Conservation (phyloP, 2,888 invertebrate genomes). For the Nemotelus nigrinus region DNA sequence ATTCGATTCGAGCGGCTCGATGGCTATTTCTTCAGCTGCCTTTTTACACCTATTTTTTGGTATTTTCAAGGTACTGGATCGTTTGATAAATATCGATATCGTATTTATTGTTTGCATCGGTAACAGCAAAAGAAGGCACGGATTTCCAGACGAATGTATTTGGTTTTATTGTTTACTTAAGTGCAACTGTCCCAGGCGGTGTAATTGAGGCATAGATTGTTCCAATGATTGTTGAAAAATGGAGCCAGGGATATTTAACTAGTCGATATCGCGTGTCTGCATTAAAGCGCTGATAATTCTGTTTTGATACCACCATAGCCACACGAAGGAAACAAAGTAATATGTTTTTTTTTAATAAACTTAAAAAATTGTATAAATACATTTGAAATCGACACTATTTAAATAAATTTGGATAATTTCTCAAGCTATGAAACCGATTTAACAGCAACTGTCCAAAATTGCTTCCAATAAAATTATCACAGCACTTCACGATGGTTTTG, state of each 20-base stretch:
- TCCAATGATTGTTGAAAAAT: neutral
- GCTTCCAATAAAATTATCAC: too few species aligned
- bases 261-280: neutral
- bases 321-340: too few species aligned
- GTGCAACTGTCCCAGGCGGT: slow-evolving; percentile 24
- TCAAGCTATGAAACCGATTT: too few species aligned
- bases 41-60: slow-evolving; percentile 26
- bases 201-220: neutral
- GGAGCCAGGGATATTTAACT: neutral
- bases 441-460: too few species aligned
- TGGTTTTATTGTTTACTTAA: slow-evolving; percentile 20
- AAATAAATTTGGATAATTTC: too few species aligned
- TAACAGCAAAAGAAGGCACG: slow-evolving; percentile 14
- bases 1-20: neutral
- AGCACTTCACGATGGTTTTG: too few species aligned
- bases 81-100: slow-evolving; percentile 12
- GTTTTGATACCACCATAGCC: too few species aligned
- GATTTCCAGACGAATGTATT: slow-evolving; percentile 29
- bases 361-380: too few species aligned
- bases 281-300: too few species aligned
- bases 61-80: neutral
- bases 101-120: slow-evolving; percentile 10
- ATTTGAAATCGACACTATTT: too few species aligned
- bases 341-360: too few species aligned
- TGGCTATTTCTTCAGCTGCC: slow-evolving; percentile 12